Base-by-base conservation (phyloP, 2,113 vertebrate species). In the Psittacus erithacus region DNA sequence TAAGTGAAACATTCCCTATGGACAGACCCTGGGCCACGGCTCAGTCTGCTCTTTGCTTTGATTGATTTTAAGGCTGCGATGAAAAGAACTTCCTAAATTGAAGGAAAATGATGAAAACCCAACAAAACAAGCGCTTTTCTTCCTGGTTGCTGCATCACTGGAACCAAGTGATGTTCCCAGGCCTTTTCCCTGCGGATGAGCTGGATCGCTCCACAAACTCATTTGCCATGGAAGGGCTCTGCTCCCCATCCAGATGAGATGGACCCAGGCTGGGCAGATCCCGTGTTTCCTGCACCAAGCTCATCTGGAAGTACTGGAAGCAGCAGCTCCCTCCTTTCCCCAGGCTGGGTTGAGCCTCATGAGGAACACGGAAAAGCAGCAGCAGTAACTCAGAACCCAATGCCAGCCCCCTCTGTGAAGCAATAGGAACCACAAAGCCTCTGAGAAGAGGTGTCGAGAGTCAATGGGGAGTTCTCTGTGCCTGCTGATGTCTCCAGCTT, bases 21-120 rank as follows among this genome's bases (percentile, higher is more conserved):
- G 70, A 88, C 65, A 59, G 67, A 62, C 31, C n/a, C 52, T 7
- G 5, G 82, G 76, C 44, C 38, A 10, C 13, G 20, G 76, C 55
- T 85, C 88, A 59, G 69, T 62, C 46, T 92, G 88, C 86, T 88
- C 55, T 59, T 59, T 20, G 31, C 71, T 78, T 95, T 57, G 81
- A 92, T 93, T 67, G 77, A 93, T 84, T 90, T 90, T 87, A 84
- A 93, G 82, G 76, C 76, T 90, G 88, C 14, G 28, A 91, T 85
- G 20, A 88, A 63, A 76, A 52, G 17, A 71, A 25, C 65, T 88
- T 90, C 92, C 82, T 84, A 20, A 93, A 96, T 53, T 49, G 79
- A 93, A 94, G 59, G 28, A 70, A 85, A 86, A 82, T 43, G 16
- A 20, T 53, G 33, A 75, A 70, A 47, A 57, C 39, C 9, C 47